These are phyloP conservation scores for Zosterops borbonicus DNA, from an alignment of 2,113 vertebrate genomes.

Conservation along the genomic window DNA sequence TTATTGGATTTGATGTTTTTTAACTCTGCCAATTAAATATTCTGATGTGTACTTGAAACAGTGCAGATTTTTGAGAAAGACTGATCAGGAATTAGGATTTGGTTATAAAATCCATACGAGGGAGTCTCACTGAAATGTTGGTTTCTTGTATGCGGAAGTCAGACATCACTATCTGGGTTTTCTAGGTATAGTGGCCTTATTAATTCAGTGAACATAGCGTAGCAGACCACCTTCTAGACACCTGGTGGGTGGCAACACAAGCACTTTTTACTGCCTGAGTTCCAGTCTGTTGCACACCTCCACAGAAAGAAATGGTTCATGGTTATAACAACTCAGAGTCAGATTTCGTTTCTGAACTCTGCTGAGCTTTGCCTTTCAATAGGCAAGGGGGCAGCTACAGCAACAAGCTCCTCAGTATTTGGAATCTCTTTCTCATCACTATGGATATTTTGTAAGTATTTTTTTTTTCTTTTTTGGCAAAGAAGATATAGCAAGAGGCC, in stretches of 20 bases:
- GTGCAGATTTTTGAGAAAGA: neutral
- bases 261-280: conserved; percentile 18
- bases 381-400: neutral
- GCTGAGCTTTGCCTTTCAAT: conserved; percentile 5
- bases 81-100: neutral
- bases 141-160: neutral
- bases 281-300: conserved; percentile 37
- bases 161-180: neutral
- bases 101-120: neutral
- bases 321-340: conserved; percentile 33
- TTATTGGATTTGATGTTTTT: neutral
- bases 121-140: neutral
- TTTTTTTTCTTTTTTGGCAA: neutral
- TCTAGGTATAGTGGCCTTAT: neutral
- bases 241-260: conserved; percentile 26
- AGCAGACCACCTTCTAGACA: conserved; percentile 44
- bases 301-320: conserved; percentile 27
- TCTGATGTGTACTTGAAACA: neutral
- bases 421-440: neutral
- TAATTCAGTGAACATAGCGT: neutral
- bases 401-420: neutral
- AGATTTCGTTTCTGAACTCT: neutral
- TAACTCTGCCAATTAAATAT: neutral
- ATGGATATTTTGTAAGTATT: neutral
- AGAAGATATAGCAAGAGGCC: neutral